Conservation (phyloP, 2,888 invertebrate species). For the Agrotis clavis region DNA sequence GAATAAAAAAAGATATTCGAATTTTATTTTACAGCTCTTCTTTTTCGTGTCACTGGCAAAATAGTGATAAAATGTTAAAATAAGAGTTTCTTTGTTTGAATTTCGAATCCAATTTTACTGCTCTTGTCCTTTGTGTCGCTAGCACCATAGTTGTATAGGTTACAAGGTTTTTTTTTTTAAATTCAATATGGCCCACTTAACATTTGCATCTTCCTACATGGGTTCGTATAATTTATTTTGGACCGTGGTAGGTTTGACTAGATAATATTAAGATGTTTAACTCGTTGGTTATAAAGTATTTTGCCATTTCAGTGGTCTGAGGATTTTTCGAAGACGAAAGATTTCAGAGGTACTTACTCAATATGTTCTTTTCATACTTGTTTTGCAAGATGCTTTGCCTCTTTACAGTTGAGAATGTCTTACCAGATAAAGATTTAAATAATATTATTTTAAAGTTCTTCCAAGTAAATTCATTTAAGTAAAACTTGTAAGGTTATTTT, state of each 20-base stretch:
- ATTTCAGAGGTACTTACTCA: background rate
- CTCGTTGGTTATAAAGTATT: too few species aligned
- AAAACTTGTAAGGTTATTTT: background rate
- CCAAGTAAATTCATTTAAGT: background rate
- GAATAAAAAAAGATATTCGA: slow-evolving; percentile 3
- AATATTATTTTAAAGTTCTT: background rate
- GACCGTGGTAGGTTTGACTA: too few species aligned
- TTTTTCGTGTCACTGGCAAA: background rate
- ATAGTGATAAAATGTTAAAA: too few species aligned
- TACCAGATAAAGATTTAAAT: background rate
- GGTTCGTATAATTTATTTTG: too few species aligned
- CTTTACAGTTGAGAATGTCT: background rate
- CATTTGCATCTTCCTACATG: too few species aligned
- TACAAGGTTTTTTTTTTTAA: too few species aligned
- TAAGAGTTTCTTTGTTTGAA: background rate
- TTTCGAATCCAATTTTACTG: slow-evolving; percentile 7
- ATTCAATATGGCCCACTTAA: too few species aligned
- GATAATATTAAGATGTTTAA: too few species aligned
- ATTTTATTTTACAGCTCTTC: too few species aligned
- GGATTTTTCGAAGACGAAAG: too few species aligned
- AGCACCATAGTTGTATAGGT: too few species aligned
- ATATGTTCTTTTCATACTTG: slow-evolving; percentile 9
- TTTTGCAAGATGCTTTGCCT: background rate
- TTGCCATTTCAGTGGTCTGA: background rate
- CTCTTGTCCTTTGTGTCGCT: background rate